A percentile compares a stretch with the other conserved stretches of the same genome.
These are phyloP conservation scores for Bombus pyrosoma DNA, from an alignment of 1,140 invertebrate genomes.

Conservation along the genomic window DNA sequence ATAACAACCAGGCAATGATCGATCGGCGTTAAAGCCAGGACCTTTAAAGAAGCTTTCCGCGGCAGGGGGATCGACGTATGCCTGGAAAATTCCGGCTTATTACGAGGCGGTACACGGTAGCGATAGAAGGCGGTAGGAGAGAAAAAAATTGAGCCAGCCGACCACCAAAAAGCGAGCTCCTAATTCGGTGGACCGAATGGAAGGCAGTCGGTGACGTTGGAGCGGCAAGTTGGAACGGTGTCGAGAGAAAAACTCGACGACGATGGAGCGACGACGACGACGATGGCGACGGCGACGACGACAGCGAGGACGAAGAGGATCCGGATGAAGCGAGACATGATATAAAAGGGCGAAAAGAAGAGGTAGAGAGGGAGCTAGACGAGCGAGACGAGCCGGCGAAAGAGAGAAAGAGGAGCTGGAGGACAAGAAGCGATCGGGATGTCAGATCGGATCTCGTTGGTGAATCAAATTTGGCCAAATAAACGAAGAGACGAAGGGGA, in stretches of 20 bases:
- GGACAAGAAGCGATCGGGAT: slow-evolving; percentile 76
- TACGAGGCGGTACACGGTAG: slow-evolving; percentile 52
- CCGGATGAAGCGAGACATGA: slow-evolving; percentile 32
- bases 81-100: slow-evolving; percentile 55
- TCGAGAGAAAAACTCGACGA: slow-evolving; percentile 66
- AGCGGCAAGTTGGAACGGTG: slow-evolving; percentile 55
- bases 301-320: slow-evolving; percentile 25
- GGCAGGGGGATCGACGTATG: not conserved
- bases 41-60: slow-evolving; percentile 1
- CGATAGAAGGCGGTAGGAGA: slow-evolving; percentile 23
- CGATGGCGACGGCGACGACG: slow-evolving; percentile 27
- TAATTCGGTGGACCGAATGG: slow-evolving; percentile 65
- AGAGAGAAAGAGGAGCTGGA: slow-evolving; percentile 42
- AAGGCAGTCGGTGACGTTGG: slow-evolving; percentile 20
- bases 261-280: slow-evolving; percentile 36
- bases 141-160: slow-evolving; percentile 53
- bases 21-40: not conserved
- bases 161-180: slow-evolving; percentile 67
- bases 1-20: not conserved
- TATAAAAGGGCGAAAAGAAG: slow-evolving; percentile 34
- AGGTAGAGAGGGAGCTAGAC: slow-evolving; percentile 22
- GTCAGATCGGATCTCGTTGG: slow-evolving; percentile 78
- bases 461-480: slow-evolving; percentile 79
- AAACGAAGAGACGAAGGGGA: slow-evolving; percentile 66
- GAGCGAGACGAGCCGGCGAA: not conserved